Evolutionary conservation across 2,113 vertebrate genomes (phyloP).

Genomic region (Limanda limanda): DNA sequence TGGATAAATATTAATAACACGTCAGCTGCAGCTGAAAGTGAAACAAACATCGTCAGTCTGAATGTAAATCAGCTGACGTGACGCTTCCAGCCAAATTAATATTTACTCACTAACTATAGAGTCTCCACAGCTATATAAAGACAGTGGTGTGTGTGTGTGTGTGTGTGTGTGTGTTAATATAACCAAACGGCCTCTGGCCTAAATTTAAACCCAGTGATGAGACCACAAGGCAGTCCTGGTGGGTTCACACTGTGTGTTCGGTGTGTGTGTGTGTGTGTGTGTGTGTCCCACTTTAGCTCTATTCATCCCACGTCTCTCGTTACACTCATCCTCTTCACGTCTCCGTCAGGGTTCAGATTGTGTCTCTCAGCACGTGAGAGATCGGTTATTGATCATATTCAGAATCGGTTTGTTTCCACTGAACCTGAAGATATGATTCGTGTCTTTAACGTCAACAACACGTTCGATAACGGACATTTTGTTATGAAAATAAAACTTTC

Average conservation of each 20-base stretch:
- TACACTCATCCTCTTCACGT: conserved; percentile 42
- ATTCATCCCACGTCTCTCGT: conserved; percentile 48
- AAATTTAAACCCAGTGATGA: conserved; percentile 51
- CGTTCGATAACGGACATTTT: no score
- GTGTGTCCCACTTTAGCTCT: conserved; percentile 63
- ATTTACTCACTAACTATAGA: conserved; percentile 47
- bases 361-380: not conserved
- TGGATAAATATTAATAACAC: not conserved
- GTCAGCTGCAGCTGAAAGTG: no score
- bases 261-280: conserved; percentile 21
- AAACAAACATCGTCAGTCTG: not conserved
- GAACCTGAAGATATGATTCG: no score
- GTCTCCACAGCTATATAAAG: conserved; percentile 25
- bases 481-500: no score
- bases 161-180: conserved; percentile 1
- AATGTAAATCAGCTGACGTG: conserved; percentile 4
- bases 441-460: no score
- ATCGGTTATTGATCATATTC: not conserved
- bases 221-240: conserved; percentile 30
- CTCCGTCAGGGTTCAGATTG: not conserved
- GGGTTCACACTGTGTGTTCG: conserved; percentile 18
- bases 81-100: not conserved
- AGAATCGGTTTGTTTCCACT: no score
- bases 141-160: conserved; percentile 20
- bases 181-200: conserved; percentile 24